These are phyloP conservation scores for Penaeus monodon DNA, from an alignment of 2,888 invertebrate species.

Conservation along the genomic window DNA sequence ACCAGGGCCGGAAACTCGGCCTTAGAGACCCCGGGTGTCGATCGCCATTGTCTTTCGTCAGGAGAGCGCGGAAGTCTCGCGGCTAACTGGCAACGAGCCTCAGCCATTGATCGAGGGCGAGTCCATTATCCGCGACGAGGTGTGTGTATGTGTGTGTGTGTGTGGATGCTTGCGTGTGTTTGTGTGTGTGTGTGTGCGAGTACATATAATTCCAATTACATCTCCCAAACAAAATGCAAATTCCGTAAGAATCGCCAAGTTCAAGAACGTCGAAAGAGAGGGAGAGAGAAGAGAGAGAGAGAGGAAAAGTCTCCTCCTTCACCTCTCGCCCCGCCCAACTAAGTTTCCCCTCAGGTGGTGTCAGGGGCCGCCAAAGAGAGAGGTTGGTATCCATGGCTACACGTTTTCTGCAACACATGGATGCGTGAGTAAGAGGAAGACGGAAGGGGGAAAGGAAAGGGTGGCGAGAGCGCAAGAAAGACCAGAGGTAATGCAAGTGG, in stretches of 20 bases:
- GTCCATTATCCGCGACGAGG: constrained; percentile 41
- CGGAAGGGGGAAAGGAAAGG: constrained; percentile 18
- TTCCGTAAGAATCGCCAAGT: too few relatives aligned
- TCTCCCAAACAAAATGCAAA: too few relatives aligned
- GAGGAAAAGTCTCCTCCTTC: background rate
- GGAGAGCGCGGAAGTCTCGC: constrained; percentile 38
- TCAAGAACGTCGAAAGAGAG: too few relatives aligned
- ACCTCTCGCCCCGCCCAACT: background rate
- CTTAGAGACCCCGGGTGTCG: constrained; percentile 33
- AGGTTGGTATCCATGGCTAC: constrained; percentile 9
- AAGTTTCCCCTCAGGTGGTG: background rate
- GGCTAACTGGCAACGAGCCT: constrained; percentile 52
- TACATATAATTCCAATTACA: too few relatives aligned
- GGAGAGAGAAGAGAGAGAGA: background rate
- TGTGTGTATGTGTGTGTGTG: constrained; percentile 18
- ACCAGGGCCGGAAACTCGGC: constrained; percentile 39
- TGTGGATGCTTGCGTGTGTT: too few relatives aligned
- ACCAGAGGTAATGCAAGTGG: background rate
- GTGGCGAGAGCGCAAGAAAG: constrained; percentile 17
- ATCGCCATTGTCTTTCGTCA: constrained; percentile 30
- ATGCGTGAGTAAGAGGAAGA: constrained; percentile 36
- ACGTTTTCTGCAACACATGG: constrained; percentile 45
- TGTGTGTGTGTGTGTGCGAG: too few relatives aligned
- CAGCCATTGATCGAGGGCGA: constrained; percentile 51
- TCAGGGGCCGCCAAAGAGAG: background rate